Evolutionary conservation across 2,888 invertebrate species (phyloP).

Genomic region (Phortica magna): DNA sequence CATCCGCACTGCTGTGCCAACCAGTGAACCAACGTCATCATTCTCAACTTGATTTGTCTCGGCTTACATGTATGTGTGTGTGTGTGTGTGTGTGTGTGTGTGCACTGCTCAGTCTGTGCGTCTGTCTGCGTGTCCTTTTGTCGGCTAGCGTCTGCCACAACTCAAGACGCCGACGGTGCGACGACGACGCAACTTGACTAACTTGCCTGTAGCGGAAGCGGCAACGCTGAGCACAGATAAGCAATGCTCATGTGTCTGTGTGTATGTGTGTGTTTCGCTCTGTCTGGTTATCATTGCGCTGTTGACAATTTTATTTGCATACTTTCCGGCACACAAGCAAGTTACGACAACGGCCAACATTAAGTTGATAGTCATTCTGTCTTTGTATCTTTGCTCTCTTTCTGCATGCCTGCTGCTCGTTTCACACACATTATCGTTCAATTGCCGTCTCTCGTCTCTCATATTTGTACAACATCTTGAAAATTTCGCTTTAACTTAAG

Average conservation of each 20-base stretch:
- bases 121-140: conserved; percentile 6
- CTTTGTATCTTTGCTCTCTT: background rate
- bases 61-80: conserved; percentile 20
- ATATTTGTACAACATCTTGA: background rate
- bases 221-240: conserved; percentile 11
- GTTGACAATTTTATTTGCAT: conserved; percentile 59
- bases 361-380: background rate
- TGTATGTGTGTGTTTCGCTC: background rate
- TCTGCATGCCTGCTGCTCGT: background rate
- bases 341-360: conserved; percentile 2
- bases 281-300: conserved; percentile 32
- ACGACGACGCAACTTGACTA: background rate
- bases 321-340: conserved; percentile 44
- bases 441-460: no score
- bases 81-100: conserved; percentile 28
- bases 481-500: background rate
- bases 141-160: background rate
- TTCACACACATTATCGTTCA: no score
- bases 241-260: conserved; percentile 4
- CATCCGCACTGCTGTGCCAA: background rate
- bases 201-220: conserved; percentile 3
- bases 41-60: background rate
- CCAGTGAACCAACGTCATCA: no score
- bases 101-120: background rate
- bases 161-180: background rate